A percentile compares a stretch with the other conserved stretches of the same genome.
These are phyloP conservation scores for Garra rufa DNA, from an alignment of 2,113 vertebrate species.

Conservation along the genomic window DNA sequence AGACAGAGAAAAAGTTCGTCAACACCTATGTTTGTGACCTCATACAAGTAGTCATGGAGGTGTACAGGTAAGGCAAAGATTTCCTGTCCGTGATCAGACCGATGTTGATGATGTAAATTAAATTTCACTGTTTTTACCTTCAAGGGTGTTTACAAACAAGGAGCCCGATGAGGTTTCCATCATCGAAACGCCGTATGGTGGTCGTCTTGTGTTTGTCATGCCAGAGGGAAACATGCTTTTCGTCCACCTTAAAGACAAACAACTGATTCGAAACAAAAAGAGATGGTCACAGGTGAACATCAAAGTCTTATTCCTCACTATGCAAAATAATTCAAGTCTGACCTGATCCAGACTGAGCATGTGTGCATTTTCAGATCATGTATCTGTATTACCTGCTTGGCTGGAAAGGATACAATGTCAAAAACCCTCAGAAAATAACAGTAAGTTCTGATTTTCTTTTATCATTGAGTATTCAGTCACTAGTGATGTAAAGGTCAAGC, in stretches of 20 bases:
- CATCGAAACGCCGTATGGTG: constrained; percentile 77
- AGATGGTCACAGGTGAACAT: constrained; percentile 82
- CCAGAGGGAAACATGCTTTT: constrained; percentile 81
- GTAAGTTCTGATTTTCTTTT: constrained; percentile 56
- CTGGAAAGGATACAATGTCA: constrained; percentile 78
- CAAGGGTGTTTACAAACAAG: constrained; percentile 79
- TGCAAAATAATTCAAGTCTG: background rate
- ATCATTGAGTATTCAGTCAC: background rate
- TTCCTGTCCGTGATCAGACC: background rate
- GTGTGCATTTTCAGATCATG: constrained; percentile 76
- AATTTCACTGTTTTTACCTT: background rate
- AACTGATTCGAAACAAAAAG: constrained; percentile 79
- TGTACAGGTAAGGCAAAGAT: constrained; percentile 72
- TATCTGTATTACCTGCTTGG: constrained; percentile 83
- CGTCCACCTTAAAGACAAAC: constrained; percentile 80
- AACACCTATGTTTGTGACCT: constrained; percentile 76
- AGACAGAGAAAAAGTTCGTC: constrained; percentile 63
- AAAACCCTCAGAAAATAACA: constrained; percentile 75
- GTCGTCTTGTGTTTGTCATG: constrained; percentile 75
- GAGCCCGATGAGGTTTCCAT: constrained; percentile 79
- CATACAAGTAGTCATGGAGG: constrained; percentile 74
- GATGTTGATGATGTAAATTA: background rate
- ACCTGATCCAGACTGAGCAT: background rate
- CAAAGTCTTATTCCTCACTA: background rate
- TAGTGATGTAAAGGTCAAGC: background rate